A percentile compares a stretch with the other conserved stretches of the same genome.
phyloP scores from a whole-genome alignment of 2,113 vertebrate genomes.

The Ursus arctos region DNA sequence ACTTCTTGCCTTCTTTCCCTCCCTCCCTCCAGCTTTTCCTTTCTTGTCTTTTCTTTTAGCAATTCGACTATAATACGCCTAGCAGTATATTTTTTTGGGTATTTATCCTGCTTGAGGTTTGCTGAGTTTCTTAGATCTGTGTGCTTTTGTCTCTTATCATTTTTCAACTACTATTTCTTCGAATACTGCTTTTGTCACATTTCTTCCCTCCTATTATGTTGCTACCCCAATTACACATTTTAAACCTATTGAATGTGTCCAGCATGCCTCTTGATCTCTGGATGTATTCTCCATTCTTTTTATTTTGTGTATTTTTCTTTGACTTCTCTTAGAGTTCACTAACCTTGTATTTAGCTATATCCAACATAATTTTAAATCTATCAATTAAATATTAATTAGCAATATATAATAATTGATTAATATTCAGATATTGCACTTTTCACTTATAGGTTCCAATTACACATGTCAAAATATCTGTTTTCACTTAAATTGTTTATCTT shows the following conservation, averaged over 20 bases:
- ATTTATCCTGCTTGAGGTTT: background rate
- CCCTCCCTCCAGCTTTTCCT: too few species aligned
- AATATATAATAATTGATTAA: background rate
- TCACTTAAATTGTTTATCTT: background rate
- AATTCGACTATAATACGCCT: background rate
- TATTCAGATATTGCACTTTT: background rate
- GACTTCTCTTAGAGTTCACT: background rate
- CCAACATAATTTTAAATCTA: background rate
- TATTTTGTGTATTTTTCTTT: background rate
- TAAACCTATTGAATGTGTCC: background rate
- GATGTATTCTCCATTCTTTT: background rate
- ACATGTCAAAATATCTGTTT: background rate
- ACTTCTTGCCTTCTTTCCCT: accelerated
- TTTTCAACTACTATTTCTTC: background rate
- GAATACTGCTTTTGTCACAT: background rate
- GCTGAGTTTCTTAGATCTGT: background rate
- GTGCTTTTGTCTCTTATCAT: background rate
- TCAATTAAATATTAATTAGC: background rate
- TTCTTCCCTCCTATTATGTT: background rate
- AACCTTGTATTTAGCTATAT: background rate
- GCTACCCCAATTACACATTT: background rate
- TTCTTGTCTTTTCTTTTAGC: background rate
- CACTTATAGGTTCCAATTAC: background rate
- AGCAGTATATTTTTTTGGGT: background rate
- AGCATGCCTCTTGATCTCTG: background rate